Percentiles rank a stretch among this genome's conserved stretches.
phyloP scores from a whole-genome alignment of 2,888 invertebrate genomes.

The Drosophila mercatorum region DNA sequence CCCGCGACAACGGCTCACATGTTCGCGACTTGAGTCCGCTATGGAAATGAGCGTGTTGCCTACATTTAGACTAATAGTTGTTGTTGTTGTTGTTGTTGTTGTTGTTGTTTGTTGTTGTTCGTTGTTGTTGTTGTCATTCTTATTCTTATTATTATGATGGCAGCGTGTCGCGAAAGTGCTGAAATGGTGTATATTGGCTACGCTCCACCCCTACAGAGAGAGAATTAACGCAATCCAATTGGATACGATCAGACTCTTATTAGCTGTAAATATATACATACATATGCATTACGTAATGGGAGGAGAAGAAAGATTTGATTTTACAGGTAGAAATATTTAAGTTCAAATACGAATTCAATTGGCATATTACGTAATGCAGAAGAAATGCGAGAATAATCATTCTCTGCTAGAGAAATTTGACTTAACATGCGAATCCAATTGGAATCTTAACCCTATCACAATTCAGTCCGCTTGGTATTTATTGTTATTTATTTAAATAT shows the following conservation, averaged over 20 bases:
- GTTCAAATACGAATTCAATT: background rate
- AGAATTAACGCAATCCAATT: background rate
- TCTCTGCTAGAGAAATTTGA: too few species aligned
- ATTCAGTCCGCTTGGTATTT: too few species aligned
- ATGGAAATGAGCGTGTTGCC: constrained; percentile 65
- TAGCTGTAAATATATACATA: background rate
- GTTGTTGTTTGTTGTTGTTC: background rate
- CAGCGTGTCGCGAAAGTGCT: background rate
- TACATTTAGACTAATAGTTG: constrained; percentile 36
- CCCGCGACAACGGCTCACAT: constrained; percentile 78
- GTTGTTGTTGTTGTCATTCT: background rate
- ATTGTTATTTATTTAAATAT: too few species aligned
- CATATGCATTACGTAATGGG: background rate
- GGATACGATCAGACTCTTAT: too few species aligned
- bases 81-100: background rate
- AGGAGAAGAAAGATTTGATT: background rate
- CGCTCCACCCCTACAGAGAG: background rate
- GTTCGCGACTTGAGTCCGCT: constrained; percentile 74
- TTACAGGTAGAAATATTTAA: background rate
- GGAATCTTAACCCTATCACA: too few species aligned
- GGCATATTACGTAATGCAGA: too few species aligned
- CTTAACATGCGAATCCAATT: too few species aligned
- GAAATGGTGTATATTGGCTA: constrained; percentile 7
- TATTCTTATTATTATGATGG: background rate
- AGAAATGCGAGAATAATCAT: too few species aligned